phyloP scores from a whole-genome alignment of 1,140 invertebrate species.

The Cardiocondyla obscurior region DNA sequence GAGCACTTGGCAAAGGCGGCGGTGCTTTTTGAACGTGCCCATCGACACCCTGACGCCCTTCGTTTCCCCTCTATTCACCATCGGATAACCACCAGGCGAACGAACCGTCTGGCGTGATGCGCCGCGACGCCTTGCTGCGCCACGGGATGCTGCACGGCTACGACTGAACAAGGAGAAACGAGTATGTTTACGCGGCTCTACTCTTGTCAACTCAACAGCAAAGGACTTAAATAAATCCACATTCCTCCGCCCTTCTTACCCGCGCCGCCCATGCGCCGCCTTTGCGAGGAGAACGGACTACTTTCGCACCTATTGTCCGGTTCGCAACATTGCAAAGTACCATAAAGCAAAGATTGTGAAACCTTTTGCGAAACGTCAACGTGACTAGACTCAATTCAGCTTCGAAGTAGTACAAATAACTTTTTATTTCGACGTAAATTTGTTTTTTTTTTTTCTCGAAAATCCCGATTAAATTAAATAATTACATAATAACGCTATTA shows the following conservation, averaged over 20 bases:
- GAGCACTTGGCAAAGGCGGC: constrained; percentile 58
- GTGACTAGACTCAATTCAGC: background rate
- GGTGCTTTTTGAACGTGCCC: constrained; percentile 56
- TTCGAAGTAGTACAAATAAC: background rate
- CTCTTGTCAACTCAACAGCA: constrained; percentile 82
- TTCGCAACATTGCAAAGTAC: constrained; percentile 48
- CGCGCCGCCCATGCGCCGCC: constrained; percentile 18
- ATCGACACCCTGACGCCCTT: constrained; percentile 50
- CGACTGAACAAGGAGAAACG: constrained; percentile 77
- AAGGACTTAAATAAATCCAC: constrained; percentile 83
- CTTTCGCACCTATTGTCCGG: constrained; percentile 61
- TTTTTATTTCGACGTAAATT: background rate
- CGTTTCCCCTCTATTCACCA: constrained; percentile 43
- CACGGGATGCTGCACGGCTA: constrained; percentile 50
- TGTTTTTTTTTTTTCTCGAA: background rate
- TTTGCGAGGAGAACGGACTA: constrained; percentile 40
- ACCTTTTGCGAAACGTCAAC: background rate
- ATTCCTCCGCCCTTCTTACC: constrained; percentile 64
- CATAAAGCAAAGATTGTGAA: constrained; percentile 28
- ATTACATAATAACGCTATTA: background rate
- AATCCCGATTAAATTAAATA: background rate
- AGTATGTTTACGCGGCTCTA: constrained; percentile 84
- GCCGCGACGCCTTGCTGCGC: constrained; percentile 39
- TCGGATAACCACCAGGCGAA: constrained; percentile 41
- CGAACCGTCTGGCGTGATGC: constrained; percentile 24